Base-by-base conservation (phyloP, 2,888 invertebrate genomes). In the Troides oblongomaculatus region DNA sequence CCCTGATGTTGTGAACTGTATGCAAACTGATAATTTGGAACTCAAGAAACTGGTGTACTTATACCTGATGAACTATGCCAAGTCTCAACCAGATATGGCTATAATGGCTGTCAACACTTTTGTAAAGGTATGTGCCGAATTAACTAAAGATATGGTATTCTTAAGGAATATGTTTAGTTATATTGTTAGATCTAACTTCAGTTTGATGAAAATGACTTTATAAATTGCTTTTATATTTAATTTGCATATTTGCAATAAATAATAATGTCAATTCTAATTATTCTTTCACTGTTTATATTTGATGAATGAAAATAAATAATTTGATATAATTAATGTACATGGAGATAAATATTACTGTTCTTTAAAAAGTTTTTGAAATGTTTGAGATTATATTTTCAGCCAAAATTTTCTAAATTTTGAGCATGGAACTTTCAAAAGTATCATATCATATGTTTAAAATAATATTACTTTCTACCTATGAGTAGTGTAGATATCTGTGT, bases 71-170 rank as follows among this genome's bases (percentile, higher is more conserved):
- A 99, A 99, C 89, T 99, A 99, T 89, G 99, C 99, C 68, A 99
- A 99, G 90, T 99, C 98, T 67, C 99, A 99, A 89, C 99, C 99
- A 0, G 99, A 99, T 86, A 98, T 99, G 97, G 99, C 99, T 68
- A 99, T 99, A 73, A 99, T 99, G 99, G 99, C 99, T 17, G 99
- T 99, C 71, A 99, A 99, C 92, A 99, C 99, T 10, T 99, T 99
- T 93, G 99, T 99, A 75, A 99, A 99, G 96, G 98, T 98, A 94
- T 72, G 76, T 74, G 69, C 68, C 18, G 25, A 61, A 39, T 58
- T 57, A 5, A 50, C 39, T 64, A n/a, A 10, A 21, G 14, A 21
- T 39, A 8, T 61, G 53, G 5, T 61, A 39, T 30, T 53, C 46
- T 36, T 36, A 43, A 65, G n/a, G 39, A 64, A 12, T 25, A 36